Conservation (phyloP, 2,888 invertebrate genomes). For the Microdon myrmicae region DNA sequence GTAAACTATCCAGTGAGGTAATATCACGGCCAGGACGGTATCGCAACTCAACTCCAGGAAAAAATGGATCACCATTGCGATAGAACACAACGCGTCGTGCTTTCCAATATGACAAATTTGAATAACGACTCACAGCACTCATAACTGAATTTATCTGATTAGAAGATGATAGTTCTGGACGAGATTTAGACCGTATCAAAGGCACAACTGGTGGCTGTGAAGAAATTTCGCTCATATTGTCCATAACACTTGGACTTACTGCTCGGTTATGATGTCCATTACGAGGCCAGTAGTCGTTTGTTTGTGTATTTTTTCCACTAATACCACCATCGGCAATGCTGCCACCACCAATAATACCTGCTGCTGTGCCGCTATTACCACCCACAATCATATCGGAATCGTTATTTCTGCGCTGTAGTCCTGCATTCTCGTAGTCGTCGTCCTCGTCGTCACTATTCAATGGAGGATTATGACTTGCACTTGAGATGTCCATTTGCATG, state of each 20-base stretch:
- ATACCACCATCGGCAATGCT: conserved; percentile 33
- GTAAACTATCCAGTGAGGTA: conserved; percentile 83
- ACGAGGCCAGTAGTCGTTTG: conserved; percentile 57
- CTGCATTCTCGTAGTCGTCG: conserved; percentile 40
- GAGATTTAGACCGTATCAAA: conserved; percentile 65
- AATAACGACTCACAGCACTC: conserved; percentile 74
- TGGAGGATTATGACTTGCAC: conserved; percentile 19
- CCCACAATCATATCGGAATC: conserved; percentile 58
- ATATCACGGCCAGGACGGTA: conserved; percentile 91
- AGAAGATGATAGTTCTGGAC: conserved; percentile 62
- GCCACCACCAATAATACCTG: conserved; percentile 44
- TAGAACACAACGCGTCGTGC: conserved; percentile 89
- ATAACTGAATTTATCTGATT: conserved; percentile 59
- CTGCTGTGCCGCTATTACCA: conserved; percentile 39
- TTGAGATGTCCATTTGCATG: conserved; percentile 15
- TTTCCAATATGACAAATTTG: conserved; percentile 87
- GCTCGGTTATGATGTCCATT: conserved; percentile 54
- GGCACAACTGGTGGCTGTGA: conserved; percentile 67
- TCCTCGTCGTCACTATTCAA: conserved; percentile 44
- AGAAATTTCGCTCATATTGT: conserved; percentile 72
- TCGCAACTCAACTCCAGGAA: conserved; percentile 87
- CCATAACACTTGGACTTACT: conserved; percentile 65
- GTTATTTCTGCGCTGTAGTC: conserved; percentile 53
- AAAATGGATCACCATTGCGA: conserved; percentile 93
- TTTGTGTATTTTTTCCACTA: conserved; percentile 52